Evolutionary conservation across 2,888 invertebrate species (phyloP), one percentile per base, ranked within the genome.

Genomic region (Troglohyphantes excavatus): DNA sequence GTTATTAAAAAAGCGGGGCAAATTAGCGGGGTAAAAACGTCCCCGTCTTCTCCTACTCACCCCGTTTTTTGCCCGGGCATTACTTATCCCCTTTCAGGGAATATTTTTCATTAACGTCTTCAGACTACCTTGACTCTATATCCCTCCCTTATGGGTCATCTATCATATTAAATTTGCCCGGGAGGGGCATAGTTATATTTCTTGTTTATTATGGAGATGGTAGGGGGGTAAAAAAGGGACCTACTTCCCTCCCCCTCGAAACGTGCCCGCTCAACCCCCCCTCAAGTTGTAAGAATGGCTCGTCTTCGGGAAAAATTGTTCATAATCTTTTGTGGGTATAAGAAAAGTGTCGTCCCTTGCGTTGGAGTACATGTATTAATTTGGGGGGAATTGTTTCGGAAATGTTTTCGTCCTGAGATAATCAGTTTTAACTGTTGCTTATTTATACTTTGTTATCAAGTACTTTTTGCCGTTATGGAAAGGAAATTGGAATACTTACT

Each of bases 91-190:
- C 13, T 75, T 73, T 81, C 67, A 61, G 82, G 68, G 88, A 76
- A 76, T 82, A 89, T 89, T 89, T 89, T 89, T 89, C 88, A 89
- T 89, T 89, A 89, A 89, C 82, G 88, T 82, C 76, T 70, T 29
- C 86, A 72, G 70, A 78, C 86, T 87, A 87, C 87, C 87, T 87
- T 87, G 87, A 72, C 72, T 73, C 87, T 87, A 81, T 79, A 46
- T 79, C 17, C 65, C 13, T 39, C 87, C 87, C 87, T 65, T 59
- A 72, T 79, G 87, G 73, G 87, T 79, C 72, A 81, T 87, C 78
- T 87, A 87, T 87, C 87, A 87, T 87, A 87, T 87, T 87, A 87
- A 87, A 87, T 53, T 87, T 67, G 87, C 87, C 87, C 79, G 79
- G 39, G 87, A 87, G 87, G 87, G 70, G 46, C 76, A 59, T 78